Evolutionary conservation across 1,140 invertebrate species (phyloP).

Genomic region (Trichonephila clavata): DNA sequence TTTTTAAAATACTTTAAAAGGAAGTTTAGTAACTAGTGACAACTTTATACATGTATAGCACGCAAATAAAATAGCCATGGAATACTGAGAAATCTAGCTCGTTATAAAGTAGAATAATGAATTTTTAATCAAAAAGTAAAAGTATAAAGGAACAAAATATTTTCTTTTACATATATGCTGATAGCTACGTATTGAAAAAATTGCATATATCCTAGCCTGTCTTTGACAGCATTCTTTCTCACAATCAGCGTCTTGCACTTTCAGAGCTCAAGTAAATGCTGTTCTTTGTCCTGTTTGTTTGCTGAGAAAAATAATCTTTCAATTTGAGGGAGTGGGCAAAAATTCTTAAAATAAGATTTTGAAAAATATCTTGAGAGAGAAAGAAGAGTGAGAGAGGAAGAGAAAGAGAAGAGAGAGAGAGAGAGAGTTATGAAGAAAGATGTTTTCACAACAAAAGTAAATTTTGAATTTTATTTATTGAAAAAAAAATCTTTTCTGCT

Average conservation of each 20-base stretch:
- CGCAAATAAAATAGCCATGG: too few relatives aligned
- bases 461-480: neutral
- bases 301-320: conserved; percentile 32
- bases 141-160: neutral
- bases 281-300: conserved; percentile 27
- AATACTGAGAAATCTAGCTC: too few relatives aligned
- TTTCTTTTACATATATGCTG: neutral
- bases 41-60: too few relatives aligned
- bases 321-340: conserved; percentile 7
- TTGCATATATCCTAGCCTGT: neutral
- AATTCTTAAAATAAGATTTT: conserved; percentile 21
- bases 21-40: too few relatives aligned
- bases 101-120: neutral
- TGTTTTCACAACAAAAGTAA: conserved; percentile 22
- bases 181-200: neutral
- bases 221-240: conserved; percentile 34
- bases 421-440: neutral
- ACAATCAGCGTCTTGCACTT: neutral
- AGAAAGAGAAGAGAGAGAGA: neutral
- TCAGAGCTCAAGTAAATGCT: conserved; percentile 8
- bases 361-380: neutral
- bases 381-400: neutral
- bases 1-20: too few relatives aligned
- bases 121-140: neutral
- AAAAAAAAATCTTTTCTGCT: neutral